Percentiles rank a stretch among this genome's conserved stretches.
Evolutionary conservation across 2,113 vertebrate genomes (phyloP).

Genomic region (Hipposideros armiger): DNA sequence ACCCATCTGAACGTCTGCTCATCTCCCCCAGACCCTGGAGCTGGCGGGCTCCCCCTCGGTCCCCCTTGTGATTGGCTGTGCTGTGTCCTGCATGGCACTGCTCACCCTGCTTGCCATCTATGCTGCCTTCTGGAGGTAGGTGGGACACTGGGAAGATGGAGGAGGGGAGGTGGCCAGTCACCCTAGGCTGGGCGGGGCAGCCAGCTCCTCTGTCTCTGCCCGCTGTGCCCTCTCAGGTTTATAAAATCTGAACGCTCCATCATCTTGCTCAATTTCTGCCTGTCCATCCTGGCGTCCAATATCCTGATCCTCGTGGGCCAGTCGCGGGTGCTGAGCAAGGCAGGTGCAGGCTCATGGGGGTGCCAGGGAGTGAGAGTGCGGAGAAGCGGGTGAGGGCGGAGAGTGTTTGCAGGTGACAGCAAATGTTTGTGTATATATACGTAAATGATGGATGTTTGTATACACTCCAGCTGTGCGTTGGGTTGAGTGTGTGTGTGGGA

Average conservation of each 20-base stretch:
- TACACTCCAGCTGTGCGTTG: neutral
- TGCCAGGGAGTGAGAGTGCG: neutral
- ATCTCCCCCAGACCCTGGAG: conserved; percentile 92
- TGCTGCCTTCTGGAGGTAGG: conserved; percentile 98
- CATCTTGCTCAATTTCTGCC: conserved; percentile 98
- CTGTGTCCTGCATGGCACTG: conserved; percentile 96
- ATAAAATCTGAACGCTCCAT: conserved; percentile 98
- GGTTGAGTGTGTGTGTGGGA: neutral
- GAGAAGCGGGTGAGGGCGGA: accelerated
- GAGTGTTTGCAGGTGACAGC: neutral
- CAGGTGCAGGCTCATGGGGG: conserved; percentile 83
- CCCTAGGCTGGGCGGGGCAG: neutral
- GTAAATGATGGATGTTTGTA: neutral
- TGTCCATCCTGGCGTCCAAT: conserved; percentile 99
- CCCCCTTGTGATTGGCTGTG: conserved; percentile 97
- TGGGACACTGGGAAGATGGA: neutral
- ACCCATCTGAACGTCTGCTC: neutral
- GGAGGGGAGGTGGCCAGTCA: neutral
- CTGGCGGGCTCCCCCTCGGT: conserved; percentile 94
- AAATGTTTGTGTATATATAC: neutral
- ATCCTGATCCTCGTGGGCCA: conserved; percentile 98
- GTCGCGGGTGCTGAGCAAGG: conserved; percentile 98
- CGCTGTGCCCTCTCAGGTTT: conserved; percentile 88
- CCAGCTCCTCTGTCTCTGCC: neutral
- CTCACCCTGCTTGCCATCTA: conserved; percentile 97